phyloP scores from a whole-genome alignment of 1,140 invertebrate species.

The Elymnias hypermnestra region DNA sequence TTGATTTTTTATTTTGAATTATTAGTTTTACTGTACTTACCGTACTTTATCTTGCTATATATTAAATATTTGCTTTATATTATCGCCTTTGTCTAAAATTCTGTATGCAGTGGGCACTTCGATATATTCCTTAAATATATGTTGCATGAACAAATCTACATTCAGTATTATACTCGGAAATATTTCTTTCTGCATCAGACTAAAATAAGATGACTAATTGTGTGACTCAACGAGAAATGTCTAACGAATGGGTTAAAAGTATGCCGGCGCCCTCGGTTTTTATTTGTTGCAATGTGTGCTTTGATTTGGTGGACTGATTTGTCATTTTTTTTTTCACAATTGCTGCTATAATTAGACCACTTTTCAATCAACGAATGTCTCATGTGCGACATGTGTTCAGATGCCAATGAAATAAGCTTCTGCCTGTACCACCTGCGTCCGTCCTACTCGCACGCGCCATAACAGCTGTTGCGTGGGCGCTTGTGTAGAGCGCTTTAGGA shows the following conservation, averaged over 20 bases:
- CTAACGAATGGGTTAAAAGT: constrained; percentile 4
- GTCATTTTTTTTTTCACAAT: constrained; percentile 7
- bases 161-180: too few species aligned
- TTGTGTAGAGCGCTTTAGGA: constrained; percentile 22
- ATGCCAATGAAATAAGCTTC: constrained; percentile 34
- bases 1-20: too few species aligned
- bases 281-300: constrained; percentile 2
- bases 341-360: constrained; percentile 12
- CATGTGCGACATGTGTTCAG: constrained; percentile 38
- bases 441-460: constrained; percentile 61
- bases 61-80: too few species aligned
- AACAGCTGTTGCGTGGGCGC: constrained; percentile 47
- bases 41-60: too few species aligned
- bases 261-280: constrained; percentile 1
- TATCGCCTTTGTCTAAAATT: too few species aligned
- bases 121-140: too few species aligned
- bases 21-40: too few species aligned
- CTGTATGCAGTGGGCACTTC: too few species aligned
- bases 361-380: constrained; percentile 17
- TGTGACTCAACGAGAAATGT: constrained; percentile 14
- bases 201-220: constrained; percentile 13
- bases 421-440: constrained; percentile 60
- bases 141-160: too few species aligned
- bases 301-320: constrained; percentile 3
- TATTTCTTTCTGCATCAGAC: constrained; percentile 3